A percentile compares a stretch with the other conserved stretches of the same genome.
Evolutionary conservation across 1,140 invertebrate species (phyloP).

Genomic region (Archegozetes longisetosus): DNA sequence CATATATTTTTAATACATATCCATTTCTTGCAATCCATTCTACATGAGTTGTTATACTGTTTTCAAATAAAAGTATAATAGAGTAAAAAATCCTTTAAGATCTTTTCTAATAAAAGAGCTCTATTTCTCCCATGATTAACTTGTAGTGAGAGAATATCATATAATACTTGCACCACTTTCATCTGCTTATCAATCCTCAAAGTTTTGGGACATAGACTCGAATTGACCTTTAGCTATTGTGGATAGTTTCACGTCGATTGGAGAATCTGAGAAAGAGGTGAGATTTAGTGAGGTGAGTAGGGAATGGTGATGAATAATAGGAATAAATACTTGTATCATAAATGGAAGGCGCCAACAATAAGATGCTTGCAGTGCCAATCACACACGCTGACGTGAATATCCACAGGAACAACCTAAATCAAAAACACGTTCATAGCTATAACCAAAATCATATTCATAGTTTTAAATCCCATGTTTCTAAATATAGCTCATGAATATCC

Average conservation of each 20-base stretch:
- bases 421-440: constrained; percentile 75
- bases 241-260: constrained; percentile 75
- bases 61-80: too few relatives aligned
- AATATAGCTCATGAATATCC: neutral
- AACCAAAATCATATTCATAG: constrained; percentile 45
- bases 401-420: constrained; percentile 74
- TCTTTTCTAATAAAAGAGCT: too few relatives aligned
- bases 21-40: too few relatives aligned
- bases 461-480: too few relatives aligned
- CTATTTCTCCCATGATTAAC: too few relatives aligned
- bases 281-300: constrained; percentile 25
- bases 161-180: too few relatives aligned
- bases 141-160: too few relatives aligned
- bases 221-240: constrained; percentile 42
- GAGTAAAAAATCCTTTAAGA: too few relatives aligned
- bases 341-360: constrained; percentile 83
- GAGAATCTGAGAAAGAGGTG: constrained; percentile 49
- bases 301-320: neutral
- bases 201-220: neutral
- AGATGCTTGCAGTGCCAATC: constrained; percentile 74
- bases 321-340: constrained; percentile 58
- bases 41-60: too few relatives aligned
- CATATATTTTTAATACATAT: too few relatives aligned
- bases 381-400: constrained; percentile 88
- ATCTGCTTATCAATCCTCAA: too few relatives aligned